Percentiles rank a stretch among this genome's conserved stretches.
phyloP scores from a whole-genome alignment of 2,888 invertebrate species.

The Gibbula magus region DNA sequence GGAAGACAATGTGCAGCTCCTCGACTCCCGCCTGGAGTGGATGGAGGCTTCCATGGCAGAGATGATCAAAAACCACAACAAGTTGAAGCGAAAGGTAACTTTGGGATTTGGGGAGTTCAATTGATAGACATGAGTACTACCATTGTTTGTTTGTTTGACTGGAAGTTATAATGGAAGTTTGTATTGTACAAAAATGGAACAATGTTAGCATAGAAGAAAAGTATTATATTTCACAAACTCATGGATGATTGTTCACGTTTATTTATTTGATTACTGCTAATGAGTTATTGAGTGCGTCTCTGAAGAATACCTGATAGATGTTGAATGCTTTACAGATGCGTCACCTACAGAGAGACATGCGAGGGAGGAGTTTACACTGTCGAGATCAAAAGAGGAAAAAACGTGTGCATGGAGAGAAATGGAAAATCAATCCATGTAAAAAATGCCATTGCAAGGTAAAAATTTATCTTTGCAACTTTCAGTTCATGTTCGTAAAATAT shows the following conservation, averaged over 20 bases:
- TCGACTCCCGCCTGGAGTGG: slow-evolving; percentile 75
- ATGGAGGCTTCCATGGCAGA: slow-evolving; percentile 78
- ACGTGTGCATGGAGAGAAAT: slow-evolving; percentile 50
- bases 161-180: too few species aligned
- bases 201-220: too few species aligned
- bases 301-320: too few species aligned
- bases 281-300: too few species aligned
- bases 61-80: slow-evolving; percentile 63
- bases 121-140: neutral
- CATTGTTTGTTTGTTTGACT: too few species aligned
- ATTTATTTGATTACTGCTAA: too few species aligned
- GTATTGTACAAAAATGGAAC: too few species aligned
- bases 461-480: too few species aligned
- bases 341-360: slow-evolving; percentile 51
- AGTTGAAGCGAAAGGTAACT: slow-evolving; percentile 8
- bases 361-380: slow-evolving; percentile 41
- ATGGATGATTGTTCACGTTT: too few species aligned
- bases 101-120: neutral
- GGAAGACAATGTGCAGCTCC: slow-evolving; percentile 52
- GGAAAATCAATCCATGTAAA: slow-evolving; percentile 62
- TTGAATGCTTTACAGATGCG: slow-evolving; percentile 48
- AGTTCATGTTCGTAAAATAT: too few species aligned
- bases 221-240: too few species aligned
- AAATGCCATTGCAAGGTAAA: slow-evolving; percentile 63
- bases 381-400: slow-evolving; percentile 49